Evolutionary conservation across 2,888 invertebrate genomes (phyloP).

Genomic region (Myathropa florea): DNA sequence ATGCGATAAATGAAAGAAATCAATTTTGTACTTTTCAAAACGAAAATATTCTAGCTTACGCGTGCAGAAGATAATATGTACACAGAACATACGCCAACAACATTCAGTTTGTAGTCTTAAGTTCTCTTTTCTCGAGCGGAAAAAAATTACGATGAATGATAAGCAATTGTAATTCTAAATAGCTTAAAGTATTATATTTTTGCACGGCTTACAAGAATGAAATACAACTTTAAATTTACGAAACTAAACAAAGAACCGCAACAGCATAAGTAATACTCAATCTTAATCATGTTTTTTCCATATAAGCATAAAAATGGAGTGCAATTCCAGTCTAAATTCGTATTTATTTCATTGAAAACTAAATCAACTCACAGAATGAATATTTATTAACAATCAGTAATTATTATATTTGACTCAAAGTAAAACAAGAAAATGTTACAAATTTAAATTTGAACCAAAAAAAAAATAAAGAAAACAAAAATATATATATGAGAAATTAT

Average conservation of each 20-base stretch:
- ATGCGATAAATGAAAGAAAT: conserved; percentile 9
- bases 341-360: conserved; percentile 4
- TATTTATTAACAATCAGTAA: conserved; percentile 64
- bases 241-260: neutral
- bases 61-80: conserved; percentile 31
- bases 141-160: conserved; percentile 1
- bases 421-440: conserved; percentile 45
- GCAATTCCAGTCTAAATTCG: conserved; percentile 49
- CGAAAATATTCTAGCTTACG: conserved; percentile 39
- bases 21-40: conserved; percentile 58
- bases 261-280: conserved; percentile 26
- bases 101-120: neutral
- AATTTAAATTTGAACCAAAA: conserved; percentile 54
- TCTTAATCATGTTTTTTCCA: conserved; percentile 32
- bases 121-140: neutral
- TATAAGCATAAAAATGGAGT: conserved; percentile 1
- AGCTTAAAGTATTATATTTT: conserved; percentile 65
- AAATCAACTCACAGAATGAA: conserved; percentile 10
- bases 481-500: neutral
- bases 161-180: conserved; percentile 30
- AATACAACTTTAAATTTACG: neutral
- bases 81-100: neutral
- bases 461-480: neutral
- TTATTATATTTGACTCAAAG: conserved; percentile 57
- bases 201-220: conserved; percentile 56